Base-by-base conservation (phyloP, 2,888 invertebrate species). In the Ophion ventricosus region DNA sequence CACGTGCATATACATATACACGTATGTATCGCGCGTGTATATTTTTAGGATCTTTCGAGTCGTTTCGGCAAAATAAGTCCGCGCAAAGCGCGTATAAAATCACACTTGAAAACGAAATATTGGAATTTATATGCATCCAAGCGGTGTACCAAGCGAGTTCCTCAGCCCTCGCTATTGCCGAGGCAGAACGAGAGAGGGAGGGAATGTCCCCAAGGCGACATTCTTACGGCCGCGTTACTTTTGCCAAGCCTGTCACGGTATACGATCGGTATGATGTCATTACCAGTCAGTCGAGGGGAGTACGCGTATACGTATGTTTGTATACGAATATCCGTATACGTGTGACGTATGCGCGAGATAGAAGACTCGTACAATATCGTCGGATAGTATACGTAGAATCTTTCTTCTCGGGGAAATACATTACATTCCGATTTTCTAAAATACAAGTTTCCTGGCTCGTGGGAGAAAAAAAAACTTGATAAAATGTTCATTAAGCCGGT, bases 41-140 rank as follows among this genome's bases (percentile, higher is more conserved):
- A 57, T 80, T 64, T 67, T 40, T 70, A 74, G 56, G 69, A 63
- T 75, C 40, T 70, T 59, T 49, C 25, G 35, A 59, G 54, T 72
- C 57, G 49, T 72, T 40, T 35, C 57, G 77, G 61, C 54, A 79
- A 86, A 87, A 80, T 88, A 89, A 89, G 87, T 85, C 87, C 87
- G 87, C 88, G 88, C 90, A 90, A 90, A 90, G 89, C 88, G 90
- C 88, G 88, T 90, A 91, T 90, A 90, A 91, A 90, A 91, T 91
- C 91, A 90, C 90, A 91, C 91, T 91, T 91, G 90, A 90, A 90
- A 90, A 88, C 87, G 88, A 90, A 89, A 90, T 90, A 90, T 90
- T 90, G 88, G 88, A 90, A 91, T 91, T 90, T 90, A 90, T 91
- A 89, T 88, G 86, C 87, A 84, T 85, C 77, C 85, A 29, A 61